These are phyloP conservation scores for Murina feae DNA, from an alignment of 2,113 vertebrate species.

Conservation along the genomic window DNA sequence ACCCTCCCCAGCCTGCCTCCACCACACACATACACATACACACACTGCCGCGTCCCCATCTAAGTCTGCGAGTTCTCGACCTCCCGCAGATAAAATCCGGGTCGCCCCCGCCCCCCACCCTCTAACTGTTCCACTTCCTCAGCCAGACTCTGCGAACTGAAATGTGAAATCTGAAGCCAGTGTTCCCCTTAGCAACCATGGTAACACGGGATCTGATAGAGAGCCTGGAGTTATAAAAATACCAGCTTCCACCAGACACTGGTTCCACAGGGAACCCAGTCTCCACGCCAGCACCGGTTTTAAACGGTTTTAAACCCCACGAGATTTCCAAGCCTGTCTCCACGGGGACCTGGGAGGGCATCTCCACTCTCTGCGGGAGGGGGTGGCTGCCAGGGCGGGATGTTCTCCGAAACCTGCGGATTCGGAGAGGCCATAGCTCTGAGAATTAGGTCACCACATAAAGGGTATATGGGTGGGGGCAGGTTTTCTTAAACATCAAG, in stretches of 20 bases:
- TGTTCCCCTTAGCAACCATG: slow-evolving; percentile 68
- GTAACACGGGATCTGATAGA: slow-evolving; percentile 68
- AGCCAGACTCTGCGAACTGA: slow-evolving; percentile 64
- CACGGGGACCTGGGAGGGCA: neutral
- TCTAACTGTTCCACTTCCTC: slow-evolving; percentile 26
- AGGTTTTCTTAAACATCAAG: neutral
- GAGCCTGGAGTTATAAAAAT: slow-evolving; percentile 73
- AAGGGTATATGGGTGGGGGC: neutral
- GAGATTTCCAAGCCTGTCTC: slow-evolving; percentile 24
- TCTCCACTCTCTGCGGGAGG: neutral
- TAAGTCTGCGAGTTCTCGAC: neutral
- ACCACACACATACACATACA: too few relatives aligned
- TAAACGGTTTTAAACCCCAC: slow-evolving; percentile 54
- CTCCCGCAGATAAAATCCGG: neutral
- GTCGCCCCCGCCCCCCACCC: neutral
- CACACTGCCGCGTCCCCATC: neutral
- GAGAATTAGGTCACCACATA: neutral
- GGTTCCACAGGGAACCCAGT: slow-evolving; percentile 65
- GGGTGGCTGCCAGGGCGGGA: neutral
- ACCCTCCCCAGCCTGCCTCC: neutral
- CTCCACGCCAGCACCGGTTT: slow-evolving; percentile 68
- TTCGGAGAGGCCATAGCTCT: neutral
- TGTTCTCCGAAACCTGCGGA: neutral
- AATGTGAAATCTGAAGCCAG: slow-evolving; percentile 69
- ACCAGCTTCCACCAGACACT: slow-evolving; percentile 73